Evolutionary conservation across 2,797 vertebrate species (phyloP).

Genomic region (Macropodus opercularis): DNA sequence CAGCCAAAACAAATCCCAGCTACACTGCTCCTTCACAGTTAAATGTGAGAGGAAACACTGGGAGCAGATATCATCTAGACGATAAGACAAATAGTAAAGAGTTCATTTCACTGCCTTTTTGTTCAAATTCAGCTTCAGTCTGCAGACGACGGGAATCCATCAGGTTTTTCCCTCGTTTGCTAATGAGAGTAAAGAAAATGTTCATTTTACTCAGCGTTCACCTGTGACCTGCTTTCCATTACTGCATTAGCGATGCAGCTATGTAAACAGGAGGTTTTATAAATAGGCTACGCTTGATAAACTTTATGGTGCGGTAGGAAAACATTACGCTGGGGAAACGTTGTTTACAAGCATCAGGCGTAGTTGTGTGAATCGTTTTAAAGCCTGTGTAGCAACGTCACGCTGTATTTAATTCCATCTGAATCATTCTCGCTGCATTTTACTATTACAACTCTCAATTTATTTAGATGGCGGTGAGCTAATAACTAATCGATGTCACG

Average conservation of each 20-base stretch:
- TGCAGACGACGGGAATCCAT: not conserved
- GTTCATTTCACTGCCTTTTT: not conserved
- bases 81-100: no score
- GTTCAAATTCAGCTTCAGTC: not conserved
- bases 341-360: slow-evolving; percentile 38
- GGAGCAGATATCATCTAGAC: slow-evolving; percentile 10
- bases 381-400: no score
- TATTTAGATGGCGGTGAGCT: no score
- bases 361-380: no score
- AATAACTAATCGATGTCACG: no score
- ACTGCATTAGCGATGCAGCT: slow-evolving; percentile 1
- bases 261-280: slow-evolving; percentile 10
- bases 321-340: not conserved
- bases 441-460: no score
- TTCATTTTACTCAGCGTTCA: slow-evolving; percentile 6
- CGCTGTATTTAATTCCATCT: no score
- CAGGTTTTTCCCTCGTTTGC: no score
- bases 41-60: slow-evolving; percentile 13
- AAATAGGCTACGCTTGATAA: slow-evolving; percentile 31
- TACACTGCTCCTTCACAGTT: not conserved
- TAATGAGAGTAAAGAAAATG: slow-evolving; percentile 6
- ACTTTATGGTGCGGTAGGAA: slow-evolving; percentile 11
- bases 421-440: no score
- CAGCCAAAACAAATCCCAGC: slow-evolving; percentile 46
- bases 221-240: slow-evolving; percentile 3